Evolutionary conservation across 2,797 vertebrate species (phyloP).

Genomic region (Malacoraja senta): DNA sequence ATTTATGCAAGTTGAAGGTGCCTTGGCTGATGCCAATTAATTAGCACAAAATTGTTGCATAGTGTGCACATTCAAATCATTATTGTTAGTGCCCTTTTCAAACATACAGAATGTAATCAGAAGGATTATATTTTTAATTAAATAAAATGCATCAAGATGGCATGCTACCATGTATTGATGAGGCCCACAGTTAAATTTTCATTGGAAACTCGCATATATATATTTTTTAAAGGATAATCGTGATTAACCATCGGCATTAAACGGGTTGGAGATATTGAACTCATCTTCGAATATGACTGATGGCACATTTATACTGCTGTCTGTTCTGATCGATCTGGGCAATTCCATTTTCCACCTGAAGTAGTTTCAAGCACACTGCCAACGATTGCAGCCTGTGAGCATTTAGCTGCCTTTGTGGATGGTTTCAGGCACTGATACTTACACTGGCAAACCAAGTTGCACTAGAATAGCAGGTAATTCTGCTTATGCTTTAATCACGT

Average conservation of each 20-base stretch:
- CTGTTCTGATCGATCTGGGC: conserved; percentile 23
- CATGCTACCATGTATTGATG: conserved; percentile 32
- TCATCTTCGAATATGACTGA: not conserved
- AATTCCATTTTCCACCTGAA: conserved; percentile 30
- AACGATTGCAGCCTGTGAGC: not conserved
- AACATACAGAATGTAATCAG: conserved; percentile 35
- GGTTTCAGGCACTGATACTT: not conserved
- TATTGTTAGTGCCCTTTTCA: conserved; percentile 37
- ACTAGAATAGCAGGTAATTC: not conserved
- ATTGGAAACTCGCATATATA: not conserved
- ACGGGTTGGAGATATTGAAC: conserved; percentile 11
- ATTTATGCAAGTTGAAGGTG: conserved; percentile 34
- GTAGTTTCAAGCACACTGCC: not conserved
- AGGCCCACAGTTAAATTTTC: not conserved
- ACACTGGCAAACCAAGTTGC: not conserved
- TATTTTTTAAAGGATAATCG: not conserved
- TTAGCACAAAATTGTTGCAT: conserved; percentile 36
- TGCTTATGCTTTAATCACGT: not conserved
- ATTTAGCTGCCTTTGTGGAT: conserved; percentile 1
- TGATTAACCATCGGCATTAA: not conserved
- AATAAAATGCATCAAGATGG: conserved; percentile 35
- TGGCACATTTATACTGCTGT: not conserved
- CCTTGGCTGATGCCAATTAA: conserved; percentile 34
- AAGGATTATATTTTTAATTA: conserved; percentile 37
- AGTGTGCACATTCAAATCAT: conserved; percentile 36